Evolutionary conservation across 2,888 invertebrate genomes (phyloP).

Genomic region (Eulithis testata): DNA sequence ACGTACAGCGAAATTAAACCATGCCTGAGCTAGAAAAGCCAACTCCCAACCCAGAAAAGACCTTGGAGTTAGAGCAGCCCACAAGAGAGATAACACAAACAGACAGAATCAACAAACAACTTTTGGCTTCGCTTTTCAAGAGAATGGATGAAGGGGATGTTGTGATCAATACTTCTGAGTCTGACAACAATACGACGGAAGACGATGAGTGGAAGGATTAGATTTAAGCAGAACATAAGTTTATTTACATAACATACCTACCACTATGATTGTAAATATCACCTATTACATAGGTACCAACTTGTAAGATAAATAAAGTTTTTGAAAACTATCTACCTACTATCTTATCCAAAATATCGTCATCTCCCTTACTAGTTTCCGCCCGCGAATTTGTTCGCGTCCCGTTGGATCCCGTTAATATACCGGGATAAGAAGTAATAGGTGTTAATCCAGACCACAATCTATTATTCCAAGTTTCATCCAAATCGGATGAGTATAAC

Average conservation of each 20-base stretch:
- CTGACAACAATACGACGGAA: constrained; percentile 60
- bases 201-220: constrained; percentile 74
- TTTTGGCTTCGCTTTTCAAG: constrained; percentile 86
- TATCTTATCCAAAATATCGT: no score
- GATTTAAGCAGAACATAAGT: constrained; percentile 5
- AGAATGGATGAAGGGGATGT: constrained; percentile 82
- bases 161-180: constrained; percentile 59
- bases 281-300: constrained; percentile 3
- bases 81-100: constrained; percentile 85
- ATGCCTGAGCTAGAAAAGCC: constrained; percentile 74
- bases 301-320: constrained; percentile 21
- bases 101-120: constrained; percentile 87
- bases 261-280: constrained; percentile 16
- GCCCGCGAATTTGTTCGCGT: no score
- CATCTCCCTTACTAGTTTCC: no score
- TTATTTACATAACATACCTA: neutral
- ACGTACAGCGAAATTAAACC: constrained; percentile 27
- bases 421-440: no score
- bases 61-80: constrained; percentile 53
- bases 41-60: constrained; percentile 46
- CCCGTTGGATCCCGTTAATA: no score
- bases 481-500: no score
- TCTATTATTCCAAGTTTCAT: no score
- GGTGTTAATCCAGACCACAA: no score
- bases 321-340: neutral